These are phyloP conservation scores for Acrocephalus scirpaceus DNA, from an alignment of 2,797 vertebrate species.

Conservation along the genomic window DNA sequence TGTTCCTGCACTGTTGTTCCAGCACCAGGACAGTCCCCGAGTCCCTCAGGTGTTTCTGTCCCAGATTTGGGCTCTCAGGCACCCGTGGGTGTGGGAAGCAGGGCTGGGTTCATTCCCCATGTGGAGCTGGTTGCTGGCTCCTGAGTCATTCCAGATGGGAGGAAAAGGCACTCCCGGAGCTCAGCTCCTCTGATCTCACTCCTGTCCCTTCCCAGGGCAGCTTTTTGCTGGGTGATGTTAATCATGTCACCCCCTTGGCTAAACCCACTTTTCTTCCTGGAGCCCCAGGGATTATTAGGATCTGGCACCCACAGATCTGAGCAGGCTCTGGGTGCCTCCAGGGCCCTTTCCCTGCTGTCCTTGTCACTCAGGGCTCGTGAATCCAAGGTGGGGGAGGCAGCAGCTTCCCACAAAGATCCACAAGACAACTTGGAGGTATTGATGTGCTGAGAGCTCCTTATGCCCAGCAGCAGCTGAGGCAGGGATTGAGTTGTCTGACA, in stretches of 20 bases:
- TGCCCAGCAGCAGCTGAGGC: background rate
- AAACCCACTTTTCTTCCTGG: background rate
- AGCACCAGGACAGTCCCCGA: background rate
- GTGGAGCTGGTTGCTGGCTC: background rate
- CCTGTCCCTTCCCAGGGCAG: background rate
- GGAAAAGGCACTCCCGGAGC: background rate
- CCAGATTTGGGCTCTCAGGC: background rate
- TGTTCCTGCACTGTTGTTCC: background rate
- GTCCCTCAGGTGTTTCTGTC: background rate
- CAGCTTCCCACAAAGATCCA: background rate
- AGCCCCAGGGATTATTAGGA: background rate
- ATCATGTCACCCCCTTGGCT: background rate
- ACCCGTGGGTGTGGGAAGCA: background rate
- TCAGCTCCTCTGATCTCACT: background rate
- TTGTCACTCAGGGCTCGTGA: background rate
- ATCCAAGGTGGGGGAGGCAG: background rate
- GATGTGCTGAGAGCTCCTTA: conserved; percentile 23
- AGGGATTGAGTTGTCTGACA: background rate
- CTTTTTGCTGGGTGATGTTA: background rate
- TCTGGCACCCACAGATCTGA: background rate
- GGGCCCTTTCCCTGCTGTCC: background rate
- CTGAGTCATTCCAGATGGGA: background rate
- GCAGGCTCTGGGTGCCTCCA: background rate
- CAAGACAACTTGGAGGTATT: background rate
- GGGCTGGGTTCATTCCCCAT: background rate